Evolutionary conservation across 2,888 invertebrate genomes (phyloP), one percentile per base, ranked within the genome.

Genomic region (Hypomecis punctinalis): DNA sequence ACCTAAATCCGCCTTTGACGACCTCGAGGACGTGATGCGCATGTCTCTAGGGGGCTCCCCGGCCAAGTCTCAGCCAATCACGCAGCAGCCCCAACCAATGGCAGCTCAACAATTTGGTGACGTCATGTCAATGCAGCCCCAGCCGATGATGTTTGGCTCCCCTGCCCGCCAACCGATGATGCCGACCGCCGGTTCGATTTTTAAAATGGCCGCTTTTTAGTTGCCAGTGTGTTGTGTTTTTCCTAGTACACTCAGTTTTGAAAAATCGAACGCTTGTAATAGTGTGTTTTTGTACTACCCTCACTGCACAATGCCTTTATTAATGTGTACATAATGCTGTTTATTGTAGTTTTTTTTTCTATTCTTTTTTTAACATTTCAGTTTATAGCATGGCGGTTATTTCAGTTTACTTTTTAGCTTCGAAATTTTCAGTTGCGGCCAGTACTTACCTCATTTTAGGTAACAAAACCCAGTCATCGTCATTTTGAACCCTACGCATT

Each of bases 1-100:
- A 67, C 91, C 92, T 60, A 95, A 95, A 78, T 95, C 94, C 74
- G 95, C 95, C 42, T 94, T 95, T 83, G 95, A 95, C 79, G 95
- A 95, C 77, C 93, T 96, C 71, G 95, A 95, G 79, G 95, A 95
- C 79, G 95, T 94, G 62, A 95, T 96, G 90, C 92, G 95, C 64
- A 94, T 95, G 93, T 95, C 95, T 55, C 93, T 96, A 77, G 95
- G 95, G 55, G 94, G 95, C 65, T 95, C 95, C 59, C 95, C 95
- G 55, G 89, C 91, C 59, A 89, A 88, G 65, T 72, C 76, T 59
- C 85, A 83, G 69, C 87, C 89, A 43, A 84, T 88, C 75, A 87
- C 88, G 46, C 89, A 88, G 68, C 89, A 87, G 72, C 86, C 85
- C 64, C 85, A 84, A 71, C 85, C 85, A 70, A 89, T 88, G 79